Evolutionary conservation across 2,888 invertebrate species (phyloP).

Genomic region (Diogma glabrata): DNA sequence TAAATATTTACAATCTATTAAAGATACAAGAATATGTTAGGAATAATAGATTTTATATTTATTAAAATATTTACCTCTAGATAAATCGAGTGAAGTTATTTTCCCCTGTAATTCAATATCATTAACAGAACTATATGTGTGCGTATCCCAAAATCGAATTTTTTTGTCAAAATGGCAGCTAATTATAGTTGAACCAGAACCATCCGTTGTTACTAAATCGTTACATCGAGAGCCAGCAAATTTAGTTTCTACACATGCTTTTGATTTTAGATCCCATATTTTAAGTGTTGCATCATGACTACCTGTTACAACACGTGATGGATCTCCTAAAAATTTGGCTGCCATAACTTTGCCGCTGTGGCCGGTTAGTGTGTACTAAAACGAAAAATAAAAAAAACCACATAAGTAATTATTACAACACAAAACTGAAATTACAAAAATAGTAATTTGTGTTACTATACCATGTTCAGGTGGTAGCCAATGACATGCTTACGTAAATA

Average conservation of each 20-base stretch:
- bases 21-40: conserved; percentile 7
- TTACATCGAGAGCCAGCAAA: conserved; percentile 96
- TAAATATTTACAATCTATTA: conserved; percentile 74
- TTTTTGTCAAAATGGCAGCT: conserved; percentile 98
- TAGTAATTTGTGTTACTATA: no score
- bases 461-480: no score
- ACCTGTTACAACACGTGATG: conserved; percentile 89
- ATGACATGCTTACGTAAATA: no score
- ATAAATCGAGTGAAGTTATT: conserved; percentile 88
- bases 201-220: conserved; percentile 85
- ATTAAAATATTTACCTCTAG: conserved; percentile 53
- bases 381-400: no score
- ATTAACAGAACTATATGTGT: conserved; percentile 73
- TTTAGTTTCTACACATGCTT: conserved; percentile 85
- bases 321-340: conserved; percentile 88
- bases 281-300: conserved; percentile 97
- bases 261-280: conserved; percentile 93
- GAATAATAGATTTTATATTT: not conserved
- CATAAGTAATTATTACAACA: no score
- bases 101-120: conserved; percentile 84
- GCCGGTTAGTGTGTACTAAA: conserved; percentile 36
- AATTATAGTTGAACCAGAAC: conserved; percentile 78
- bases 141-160: conserved; percentile 93
- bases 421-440: no score
- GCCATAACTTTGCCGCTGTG: conserved; percentile 97